Percentiles rank a stretch among this genome's conserved stretches.
Evolutionary conservation across 2,888 invertebrate genomes (phyloP).

Genomic region (Chrysodeixis includens): DNA sequence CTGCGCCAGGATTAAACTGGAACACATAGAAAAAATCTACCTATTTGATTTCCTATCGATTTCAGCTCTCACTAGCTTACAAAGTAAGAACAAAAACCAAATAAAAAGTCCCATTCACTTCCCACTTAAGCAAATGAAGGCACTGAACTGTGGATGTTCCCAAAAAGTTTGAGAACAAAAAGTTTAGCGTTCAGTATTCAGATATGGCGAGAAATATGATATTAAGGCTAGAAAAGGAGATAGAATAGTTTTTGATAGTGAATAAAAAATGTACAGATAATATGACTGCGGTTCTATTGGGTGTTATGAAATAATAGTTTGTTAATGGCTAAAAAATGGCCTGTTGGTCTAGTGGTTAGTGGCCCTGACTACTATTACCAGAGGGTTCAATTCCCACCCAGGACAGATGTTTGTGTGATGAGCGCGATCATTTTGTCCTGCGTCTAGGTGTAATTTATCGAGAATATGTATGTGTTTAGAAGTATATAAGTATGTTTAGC

Average conservation of each 20-base stretch:
- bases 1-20: too few relatives aligned
- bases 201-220: conserved; percentile 43
- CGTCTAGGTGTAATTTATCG: too few relatives aligned
- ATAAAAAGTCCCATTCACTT: not conserved
- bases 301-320: too few relatives aligned
- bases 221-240: conserved; percentile 7
- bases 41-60: not conserved
- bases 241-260: conserved; percentile 27
- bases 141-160: conserved; percentile 18
- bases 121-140: conserved; percentile 6
- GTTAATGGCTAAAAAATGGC: too few relatives aligned
- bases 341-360: too few relatives aligned
- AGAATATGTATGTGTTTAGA: too few relatives aligned
- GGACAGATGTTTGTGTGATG: too few relatives aligned
- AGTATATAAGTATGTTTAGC: too few relatives aligned
- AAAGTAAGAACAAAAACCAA: not conserved
- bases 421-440: too few relatives aligned
- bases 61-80: not conserved
- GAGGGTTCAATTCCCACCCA: too few relatives aligned
- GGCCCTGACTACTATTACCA: too few relatives aligned
- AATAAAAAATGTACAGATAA: not conserved
- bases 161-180: conserved; percentile 46
- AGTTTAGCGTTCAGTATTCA: conserved; percentile 32
- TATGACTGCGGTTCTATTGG: not conserved
- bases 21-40: too few relatives aligned